A percentile compares a stretch with the other conserved stretches of the same genome.
These are phyloP conservation scores for Halichoerus grypus DNA, from an alignment of 2,113 vertebrate genomes.

Conservation along the genomic window DNA sequence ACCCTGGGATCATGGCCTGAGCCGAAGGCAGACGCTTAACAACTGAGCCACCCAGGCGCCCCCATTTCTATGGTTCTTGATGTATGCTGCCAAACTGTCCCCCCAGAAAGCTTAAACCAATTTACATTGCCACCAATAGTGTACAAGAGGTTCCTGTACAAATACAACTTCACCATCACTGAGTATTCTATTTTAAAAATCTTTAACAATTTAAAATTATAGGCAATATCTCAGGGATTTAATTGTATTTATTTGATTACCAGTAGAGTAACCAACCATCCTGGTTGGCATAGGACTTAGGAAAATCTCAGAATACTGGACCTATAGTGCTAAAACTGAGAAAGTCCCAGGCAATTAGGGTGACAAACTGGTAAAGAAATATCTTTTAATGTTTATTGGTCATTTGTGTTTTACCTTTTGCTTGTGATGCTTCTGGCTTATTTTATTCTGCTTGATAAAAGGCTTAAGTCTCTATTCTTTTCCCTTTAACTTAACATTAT, in stretches of 20 bases:
- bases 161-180: neutral
- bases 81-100: neutral
- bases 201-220: neutral
- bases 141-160: neutral
- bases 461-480: neutral
- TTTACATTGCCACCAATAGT: neutral
- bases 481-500: constrained; percentile 27
- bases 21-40: too few species aligned
- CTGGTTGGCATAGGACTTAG: neutral
- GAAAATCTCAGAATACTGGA: neutral
- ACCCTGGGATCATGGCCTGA: too few species aligned
- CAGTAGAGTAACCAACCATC: neutral
- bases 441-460: constrained; percentile 7
- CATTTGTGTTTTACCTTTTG: neutral
- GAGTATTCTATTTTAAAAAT: constrained; percentile 31
- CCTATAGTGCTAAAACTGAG: neutral
- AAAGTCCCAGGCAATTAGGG: neutral
- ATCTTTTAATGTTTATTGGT: constrained; percentile 1
- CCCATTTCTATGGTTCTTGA: neutral
- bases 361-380: constrained; percentile 6
- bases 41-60: too few species aligned
- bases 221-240: neutral
- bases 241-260: neutral
- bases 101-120: neutral
- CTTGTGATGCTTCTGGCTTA: neutral